These are phyloP conservation scores for Ochotona curzoniae DNA, from an alignment of 2,113 vertebrate species.

Conservation along the genomic window DNA sequence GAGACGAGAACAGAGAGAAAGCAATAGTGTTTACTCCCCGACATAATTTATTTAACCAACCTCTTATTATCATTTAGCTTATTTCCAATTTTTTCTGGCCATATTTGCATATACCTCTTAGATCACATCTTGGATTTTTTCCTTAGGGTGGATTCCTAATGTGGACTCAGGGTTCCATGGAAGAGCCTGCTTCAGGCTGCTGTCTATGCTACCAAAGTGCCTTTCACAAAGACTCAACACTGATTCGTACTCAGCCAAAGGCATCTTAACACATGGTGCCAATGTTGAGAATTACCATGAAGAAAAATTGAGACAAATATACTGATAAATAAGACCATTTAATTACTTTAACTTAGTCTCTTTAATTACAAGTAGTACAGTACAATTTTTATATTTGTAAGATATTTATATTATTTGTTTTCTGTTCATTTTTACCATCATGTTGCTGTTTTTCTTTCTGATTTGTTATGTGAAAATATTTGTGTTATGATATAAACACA, in stretches of 20 bases:
- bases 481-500: not conserved
- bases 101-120: not conserved
- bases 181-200: not conserved
- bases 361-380: not conserved
- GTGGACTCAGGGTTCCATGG: not conserved
- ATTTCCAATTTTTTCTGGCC: not conserved
- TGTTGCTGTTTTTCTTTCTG: not conserved
- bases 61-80: slow-evolving; percentile 27
- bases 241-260: not conserved
- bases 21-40: not conserved
- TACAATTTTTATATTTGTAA: not conserved
- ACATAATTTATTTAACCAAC: slow-evolving; percentile 6
- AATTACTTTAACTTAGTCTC: not conserved
- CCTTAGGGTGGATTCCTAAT: not conserved
- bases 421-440: not conserved
- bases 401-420: not conserved
- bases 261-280: not conserved
- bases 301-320: not conserved
- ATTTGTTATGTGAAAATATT: not conserved
- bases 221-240: not conserved
- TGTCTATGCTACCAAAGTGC: not conserved
- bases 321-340: not conserved
- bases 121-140: not conserved
- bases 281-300: not conserved
- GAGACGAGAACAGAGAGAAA: not conserved